Evolutionary conservation across 2,113 vertebrate genomes (phyloP), one percentile per base, ranked within the genome.

Genomic region (Gymnorhina tibicen): DNA sequence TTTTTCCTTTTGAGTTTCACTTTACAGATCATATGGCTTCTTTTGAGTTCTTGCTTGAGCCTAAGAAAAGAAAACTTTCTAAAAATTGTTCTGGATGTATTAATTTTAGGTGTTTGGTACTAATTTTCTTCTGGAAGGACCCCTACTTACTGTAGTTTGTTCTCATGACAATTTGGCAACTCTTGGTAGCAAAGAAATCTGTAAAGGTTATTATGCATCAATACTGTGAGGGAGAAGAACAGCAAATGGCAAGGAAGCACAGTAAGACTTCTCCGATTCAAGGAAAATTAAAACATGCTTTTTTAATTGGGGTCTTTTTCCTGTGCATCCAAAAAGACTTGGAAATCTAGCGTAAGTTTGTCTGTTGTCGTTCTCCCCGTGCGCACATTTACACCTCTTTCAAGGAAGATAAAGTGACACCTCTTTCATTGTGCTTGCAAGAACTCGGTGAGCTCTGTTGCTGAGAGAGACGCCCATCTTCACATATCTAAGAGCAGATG

Each of bases 221-320:
- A 10, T 63, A 9, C 26, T 70, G 11, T 11, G 26, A 92, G 30
- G 62, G 18, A 80, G 68, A 63, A 72, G 23, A 88, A 23, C 8
- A 66, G 27, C n/a, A 26, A 79, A 60, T n/a, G 16, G 20, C 10
- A 80, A 63, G 24, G 16, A 30, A 77, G 2, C 17, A 37, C 7
- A 18, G 10, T 53, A 77, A 86, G 13, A 9, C 39, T 56, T 72
- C 13, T 27, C 74, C 24, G 21, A 35, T 59, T 42, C 6, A 35
- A 74, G 66, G 21, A 56, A 66, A 88, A 73, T 7, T 9, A 21
- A 88, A 60, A 70, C 9, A 4, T 7, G 2, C 16, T 8, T 3
- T 6, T 85, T 35, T 37, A 10, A 6, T 22, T 20, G 4, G 20
- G 2, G 9, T 39, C 41, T 37, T 49, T 10, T 1, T 1, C 5